These are phyloP conservation scores for Cyanocitta stelleri DNA, from an alignment of 2,113 vertebrate genomes.

Conservation along the genomic window DNA sequence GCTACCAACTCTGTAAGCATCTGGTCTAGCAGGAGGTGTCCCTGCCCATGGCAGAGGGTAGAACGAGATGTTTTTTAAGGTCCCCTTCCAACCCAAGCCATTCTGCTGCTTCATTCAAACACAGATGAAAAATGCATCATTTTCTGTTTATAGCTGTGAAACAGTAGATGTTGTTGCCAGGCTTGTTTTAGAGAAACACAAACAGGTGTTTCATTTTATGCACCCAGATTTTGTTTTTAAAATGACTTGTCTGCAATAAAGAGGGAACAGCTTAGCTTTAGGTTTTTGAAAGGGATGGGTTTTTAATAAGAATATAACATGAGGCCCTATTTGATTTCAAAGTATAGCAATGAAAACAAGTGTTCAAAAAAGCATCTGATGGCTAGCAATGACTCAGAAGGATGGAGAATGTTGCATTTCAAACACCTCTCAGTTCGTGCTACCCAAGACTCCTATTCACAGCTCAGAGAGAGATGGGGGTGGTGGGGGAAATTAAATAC, in stretches of 20 bases:
- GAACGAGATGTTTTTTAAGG: neutral
- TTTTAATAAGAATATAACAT: neutral
- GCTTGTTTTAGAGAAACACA: neutral
- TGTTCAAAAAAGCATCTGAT: neutral
- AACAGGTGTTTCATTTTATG: neutral
- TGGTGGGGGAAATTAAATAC: neutral
- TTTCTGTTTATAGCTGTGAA: neutral
- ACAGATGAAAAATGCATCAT: neutral
- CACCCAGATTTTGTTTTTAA: neutral
- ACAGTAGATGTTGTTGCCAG: neutral
- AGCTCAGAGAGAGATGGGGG: constrained; percentile 32
- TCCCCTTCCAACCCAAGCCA: neutral
- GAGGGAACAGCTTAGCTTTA: neutral
- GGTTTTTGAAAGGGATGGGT: neutral
- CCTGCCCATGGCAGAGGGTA: neutral
- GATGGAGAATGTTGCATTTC: constrained; percentile 5
- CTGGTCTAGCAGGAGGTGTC: neutral
- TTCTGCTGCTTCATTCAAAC: neutral
- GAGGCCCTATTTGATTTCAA: neutral
- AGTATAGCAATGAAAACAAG: neutral
- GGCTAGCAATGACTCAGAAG: constrained; percentile 32
- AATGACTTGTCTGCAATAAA: neutral
- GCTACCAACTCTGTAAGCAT: rapidly evolving
- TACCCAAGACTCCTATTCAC: constrained; percentile 13
- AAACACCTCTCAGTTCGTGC: constrained; percentile 9